A percentile compares a stretch with the other conserved stretches of the same genome.
phyloP scores from a whole-genome alignment of 2,888 invertebrate species.

The Caenorhabditis drosophilae region DNA sequence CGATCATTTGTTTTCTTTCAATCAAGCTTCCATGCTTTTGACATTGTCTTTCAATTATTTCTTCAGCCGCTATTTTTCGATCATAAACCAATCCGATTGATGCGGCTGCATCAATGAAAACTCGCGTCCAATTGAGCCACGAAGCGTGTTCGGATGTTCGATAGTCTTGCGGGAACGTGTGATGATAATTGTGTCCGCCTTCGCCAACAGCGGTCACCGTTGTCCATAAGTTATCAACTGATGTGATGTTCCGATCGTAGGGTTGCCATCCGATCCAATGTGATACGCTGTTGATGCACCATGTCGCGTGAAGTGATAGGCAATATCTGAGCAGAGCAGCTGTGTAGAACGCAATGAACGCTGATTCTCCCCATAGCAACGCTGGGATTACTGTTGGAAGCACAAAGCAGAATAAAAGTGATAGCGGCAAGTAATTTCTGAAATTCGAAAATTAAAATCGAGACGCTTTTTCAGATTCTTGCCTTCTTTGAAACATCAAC shows the following conservation, averaged over 20 bases:
- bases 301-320: slow-evolving; percentile 86
- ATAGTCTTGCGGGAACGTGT: slow-evolving; percentile 71
- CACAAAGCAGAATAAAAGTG: slow-evolving; percentile 81
- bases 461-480: slow-evolving; percentile 1
- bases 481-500: slow-evolving; percentile 86
- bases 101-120: slow-evolving; percentile 58
- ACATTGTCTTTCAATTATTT: slow-evolving; percentile 48
- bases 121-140: slow-evolving; percentile 57
- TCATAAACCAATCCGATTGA: slow-evolving; percentile 63
- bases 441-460: slow-evolving; percentile 36
- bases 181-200: slow-evolving; percentile 73
- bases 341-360: slow-evolving; percentile 82
- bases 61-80: slow-evolving; percentile 42
- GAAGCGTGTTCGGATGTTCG: slow-evolving; percentile 58
- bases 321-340: slow-evolving; percentile 82
- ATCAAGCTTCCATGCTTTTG: slow-evolving; percentile 20
- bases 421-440: slow-evolving; percentile 79
- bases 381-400: slow-evolving; percentile 83
- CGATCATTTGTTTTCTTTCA: slow-evolving; percentile 21
- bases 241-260: slow-evolving; percentile 78
- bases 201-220: slow-evolving; percentile 66
- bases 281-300: slow-evolving; percentile 70
- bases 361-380: slow-evolving; percentile 81
- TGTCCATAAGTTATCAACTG: slow-evolving; percentile 60
- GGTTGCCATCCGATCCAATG: slow-evolving; percentile 81